Base-by-base conservation (phyloP, 2,797 vertebrate genomes). In the Tarsius wallacei region DNA sequence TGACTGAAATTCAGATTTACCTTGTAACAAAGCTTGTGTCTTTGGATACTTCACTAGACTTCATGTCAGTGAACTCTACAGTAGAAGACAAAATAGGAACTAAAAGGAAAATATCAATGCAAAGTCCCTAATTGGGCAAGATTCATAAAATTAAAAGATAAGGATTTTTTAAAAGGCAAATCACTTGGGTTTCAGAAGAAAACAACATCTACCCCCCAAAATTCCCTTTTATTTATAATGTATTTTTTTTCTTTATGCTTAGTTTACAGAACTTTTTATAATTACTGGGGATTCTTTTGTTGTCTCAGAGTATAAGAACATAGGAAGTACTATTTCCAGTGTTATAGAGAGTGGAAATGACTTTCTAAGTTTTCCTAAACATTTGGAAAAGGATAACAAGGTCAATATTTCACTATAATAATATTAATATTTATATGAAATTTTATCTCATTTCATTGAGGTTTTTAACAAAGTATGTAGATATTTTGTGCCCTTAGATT, bases 71-170 rank as follows among this genome's bases (percentile, higher is more conserved):
- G 22, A 90, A 81, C 14, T 14, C 13, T 22, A 33, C 81, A 71
- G 57, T 42, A 61, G 47, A 90, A 74, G 33, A 15, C 14, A 87
- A 84, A 47, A 21, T 47, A 59, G 42, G 15, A 4, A 31, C 53
- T 15, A 13, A 73, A 86, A 80, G 12, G 8, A 53, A 71, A 81
- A 47, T 16, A 83, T 94, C 13, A 78, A 59, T 15, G 24, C 19
- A 85, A 63, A 81, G 17, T 47, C 49, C 83, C 31, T 83, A 22
- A 51, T 73, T 90, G 78, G 81, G 36, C 13, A 88, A 91, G 53
- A 49, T 16, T 93, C 5, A 4, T 8, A 21, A 26, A 80, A 71
- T 88, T 86, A 74, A n/a, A 77, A 87, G 42, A 84, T 57, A 82
- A 87, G 7, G 28, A 81, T 55, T 24, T 80, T 63, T 42, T 33